Base-by-base conservation (phyloP, 2,113 vertebrate genomes). In the Phainopepla nitens region DNA sequence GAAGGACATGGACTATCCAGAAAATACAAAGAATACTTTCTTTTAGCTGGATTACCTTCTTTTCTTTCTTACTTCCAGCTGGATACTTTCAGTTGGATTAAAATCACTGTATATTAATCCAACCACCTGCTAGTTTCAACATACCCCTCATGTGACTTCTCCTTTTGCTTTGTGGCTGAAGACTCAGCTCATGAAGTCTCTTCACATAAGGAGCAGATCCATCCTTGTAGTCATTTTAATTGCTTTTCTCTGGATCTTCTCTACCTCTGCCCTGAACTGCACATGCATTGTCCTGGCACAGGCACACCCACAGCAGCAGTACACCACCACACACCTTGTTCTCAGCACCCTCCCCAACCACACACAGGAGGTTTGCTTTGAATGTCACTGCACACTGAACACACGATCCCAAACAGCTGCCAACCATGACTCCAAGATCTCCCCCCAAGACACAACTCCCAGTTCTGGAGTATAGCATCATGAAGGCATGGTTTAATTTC, bases 361-460 rank as follows among this genome's bases (percentile, higher is more conserved):
- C 4, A 3, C 6, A 4, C 15, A 20, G 9, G 31, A 27, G 6
- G 6, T 44, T 72, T 91, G 21, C n/a, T 80, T 22, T 10, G 24
- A 61, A 31, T 36, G 22, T 50, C 45, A n/a, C 35, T 49, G 76
- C 41, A 36, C 45, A 35, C 1, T 0, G 62, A 75, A 15, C 3
- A 2, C 18, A 18, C 0, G 1, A 84, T 8, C 50, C 29, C 73
- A 45, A 60, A 65, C 0, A 10, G 22, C 64, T 70, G 53, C 31
- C 47, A 68, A 5, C 15, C 2, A 0, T 3, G 16, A 53, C 60
- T 81, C 64, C 47, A 47, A 35, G 72, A 41, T 61, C 42, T 53
- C 47, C 15, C 7, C 14, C 17, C 15, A 56, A 23, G 51, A 22
- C 19, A 13, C 11, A 82, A n/a, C 21, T 72, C 54, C 33, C 9